phyloP scores from a whole-genome alignment of 2,797 vertebrate species.

The Myripristis jacobus region DNA sequence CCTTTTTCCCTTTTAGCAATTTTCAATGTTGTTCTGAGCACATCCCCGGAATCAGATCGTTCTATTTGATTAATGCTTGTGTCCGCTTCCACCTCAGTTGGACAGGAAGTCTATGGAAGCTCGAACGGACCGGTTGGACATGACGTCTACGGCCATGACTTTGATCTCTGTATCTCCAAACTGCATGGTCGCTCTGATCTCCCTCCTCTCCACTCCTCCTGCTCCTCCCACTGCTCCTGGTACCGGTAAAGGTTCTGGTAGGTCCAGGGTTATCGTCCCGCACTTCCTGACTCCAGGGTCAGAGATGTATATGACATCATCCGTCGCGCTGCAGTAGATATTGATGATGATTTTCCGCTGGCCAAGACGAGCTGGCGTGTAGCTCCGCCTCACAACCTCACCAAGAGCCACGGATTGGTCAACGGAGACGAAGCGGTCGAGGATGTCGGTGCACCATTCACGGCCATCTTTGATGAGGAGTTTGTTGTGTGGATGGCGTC shows the following conservation, averaged over 20 bases:
- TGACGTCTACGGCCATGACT: conserved; percentile 91
- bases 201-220: conserved; percentile 80
- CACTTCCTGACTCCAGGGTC: conserved; percentile 93
- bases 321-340: conserved; percentile 90
- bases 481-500: conserved; percentile 91
- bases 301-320: conserved; percentile 91
- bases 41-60: conserved; percentile 32
- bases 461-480: conserved; percentile 93
- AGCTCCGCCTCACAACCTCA: conserved; percentile 92
- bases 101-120: conserved; percentile 97
- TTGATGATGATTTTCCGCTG: conserved; percentile 96
- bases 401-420: conserved; percentile 96
- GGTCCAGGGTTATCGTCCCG: conserved; percentile 91
- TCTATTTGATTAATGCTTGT: conserved; percentile 31
- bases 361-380: conserved; percentile 91
- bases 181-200: conserved; percentile 96
- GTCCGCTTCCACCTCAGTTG: conserved; percentile 81
- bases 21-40: not conserved
- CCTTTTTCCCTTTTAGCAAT: conserved; percentile 47
- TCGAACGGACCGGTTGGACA: conserved; percentile 87
- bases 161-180: conserved; percentile 98
- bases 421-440: conserved; percentile 92
- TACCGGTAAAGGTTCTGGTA: conserved; percentile 74
- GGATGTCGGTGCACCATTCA: conserved; percentile 96
- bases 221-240: conserved; percentile 59